Conservation (phyloP, 2,113 vertebrate species). For the Chloebia gouldiae region DNA sequence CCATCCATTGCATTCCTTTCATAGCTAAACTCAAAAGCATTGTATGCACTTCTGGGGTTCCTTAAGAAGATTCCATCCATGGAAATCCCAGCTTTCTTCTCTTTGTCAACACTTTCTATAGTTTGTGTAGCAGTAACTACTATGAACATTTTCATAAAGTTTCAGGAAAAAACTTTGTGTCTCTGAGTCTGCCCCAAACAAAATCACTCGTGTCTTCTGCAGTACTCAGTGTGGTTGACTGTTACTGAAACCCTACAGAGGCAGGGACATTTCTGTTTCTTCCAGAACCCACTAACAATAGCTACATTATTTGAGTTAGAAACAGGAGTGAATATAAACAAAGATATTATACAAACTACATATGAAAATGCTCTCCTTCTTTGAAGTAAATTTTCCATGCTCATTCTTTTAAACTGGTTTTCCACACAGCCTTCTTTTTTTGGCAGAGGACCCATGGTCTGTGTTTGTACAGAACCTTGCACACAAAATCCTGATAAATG, state of each 20-base stretch:
- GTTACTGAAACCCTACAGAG: background rate
- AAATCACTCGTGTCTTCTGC: background rate
- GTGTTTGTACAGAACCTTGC: background rate
- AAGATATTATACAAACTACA: background rate
- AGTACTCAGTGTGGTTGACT: background rate
- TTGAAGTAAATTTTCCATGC: background rate
- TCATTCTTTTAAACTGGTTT: background rate
- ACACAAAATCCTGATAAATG: background rate
- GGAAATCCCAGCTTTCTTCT: background rate
- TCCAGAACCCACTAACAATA: background rate
- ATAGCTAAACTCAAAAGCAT: background rate
- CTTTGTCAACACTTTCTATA: background rate
- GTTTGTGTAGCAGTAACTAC: background rate
- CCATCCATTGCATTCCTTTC: background rate
- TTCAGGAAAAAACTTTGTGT: background rate
- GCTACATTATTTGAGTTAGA: background rate
- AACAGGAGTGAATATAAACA: background rate
- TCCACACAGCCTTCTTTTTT: background rate
- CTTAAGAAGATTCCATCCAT: too few species aligned
- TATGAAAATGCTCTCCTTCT: background rate
- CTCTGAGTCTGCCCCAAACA: background rate
- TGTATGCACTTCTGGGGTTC: accelerated
- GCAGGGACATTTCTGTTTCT: background rate
- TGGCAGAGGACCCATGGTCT: background rate
- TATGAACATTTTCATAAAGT: background rate